These are phyloP conservation scores for Cheilosia variabilis DNA, from an alignment of 2,888 invertebrate genomes.

Conservation along the genomic window DNA sequence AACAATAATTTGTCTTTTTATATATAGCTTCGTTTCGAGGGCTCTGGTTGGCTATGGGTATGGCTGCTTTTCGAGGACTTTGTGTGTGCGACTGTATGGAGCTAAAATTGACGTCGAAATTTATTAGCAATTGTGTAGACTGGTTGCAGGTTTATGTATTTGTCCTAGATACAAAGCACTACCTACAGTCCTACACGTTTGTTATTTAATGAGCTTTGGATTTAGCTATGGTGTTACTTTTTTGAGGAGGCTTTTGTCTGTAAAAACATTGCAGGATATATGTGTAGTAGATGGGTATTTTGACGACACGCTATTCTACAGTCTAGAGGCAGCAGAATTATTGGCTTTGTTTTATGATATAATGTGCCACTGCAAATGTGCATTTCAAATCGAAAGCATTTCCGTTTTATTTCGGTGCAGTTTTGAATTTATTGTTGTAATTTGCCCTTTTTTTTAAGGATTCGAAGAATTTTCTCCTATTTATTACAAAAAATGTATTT, in stretches of 20 bases:
- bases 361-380: too few species aligned
- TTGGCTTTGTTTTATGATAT: background rate
- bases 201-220: constrained; percentile 49
- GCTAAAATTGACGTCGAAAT: constrained; percentile 70
- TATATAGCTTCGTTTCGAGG: background rate
- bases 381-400: too few species aligned
- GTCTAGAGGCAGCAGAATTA: background rate
- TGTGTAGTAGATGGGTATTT: constrained; percentile 1
- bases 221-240: background rate
- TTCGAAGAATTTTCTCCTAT: too few species aligned
- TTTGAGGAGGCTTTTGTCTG: background rate
- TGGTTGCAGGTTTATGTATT: constrained; percentile 33
- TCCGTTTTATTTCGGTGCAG: too few species aligned
- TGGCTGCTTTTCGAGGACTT: background rate
- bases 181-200: background rate
- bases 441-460: too few species aligned
- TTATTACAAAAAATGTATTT: too few species aligned
- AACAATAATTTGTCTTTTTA: constrained; percentile 11
- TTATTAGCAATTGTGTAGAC: constrained; percentile 62
- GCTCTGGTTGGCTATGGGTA: background rate
- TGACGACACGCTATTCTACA: constrained; percentile 23
- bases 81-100: background rate
- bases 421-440: too few species aligned
- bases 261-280: background rate
- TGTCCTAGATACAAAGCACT: constrained; percentile 53